phyloP scores from a whole-genome alignment of 1,140 invertebrate species.

The Melanaphis sacchari region DNA sequence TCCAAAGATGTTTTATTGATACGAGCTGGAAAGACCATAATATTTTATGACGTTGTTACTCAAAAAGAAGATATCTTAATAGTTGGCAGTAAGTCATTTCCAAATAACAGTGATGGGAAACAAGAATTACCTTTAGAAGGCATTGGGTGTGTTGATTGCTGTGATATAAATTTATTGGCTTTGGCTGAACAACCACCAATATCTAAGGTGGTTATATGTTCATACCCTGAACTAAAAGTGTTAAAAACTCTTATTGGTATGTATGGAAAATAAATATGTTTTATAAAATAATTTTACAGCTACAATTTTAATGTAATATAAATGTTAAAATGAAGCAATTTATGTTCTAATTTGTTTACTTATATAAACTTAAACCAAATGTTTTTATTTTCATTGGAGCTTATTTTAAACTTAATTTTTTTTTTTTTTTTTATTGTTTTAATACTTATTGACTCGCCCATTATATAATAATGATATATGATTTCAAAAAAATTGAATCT shows the following conservation, averaged over 20 bases:
- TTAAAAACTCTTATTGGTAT: constrained; percentile 22
- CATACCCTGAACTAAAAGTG: constrained; percentile 17
- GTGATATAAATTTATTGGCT: background rate
- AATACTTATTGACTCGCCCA: too few relatives aligned
- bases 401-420: too few relatives aligned
- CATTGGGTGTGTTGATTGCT: constrained; percentile 22
- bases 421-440: too few relatives aligned
- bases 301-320: too few relatives aligned
- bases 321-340: too few relatives aligned
- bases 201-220: background rate
- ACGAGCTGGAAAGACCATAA: background rate
- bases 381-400: too few relatives aligned
- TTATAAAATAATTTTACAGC: too few relatives aligned
- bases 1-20: constrained; percentile 31
- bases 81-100: background rate
- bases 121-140: background rate
- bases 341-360: too few relatives aligned
- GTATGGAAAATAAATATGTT: too few relatives aligned
- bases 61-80: background rate
- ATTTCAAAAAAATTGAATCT: too few relatives aligned
- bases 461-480: too few relatives aligned
- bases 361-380: too few relatives aligned
- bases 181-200: constrained; percentile 6
- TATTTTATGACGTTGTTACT: constrained; percentile 2
- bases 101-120: background rate